Evolutionary conservation across 2,113 vertebrate genomes (phyloP).

Genomic region (Zosterops borbonicus): DNA sequence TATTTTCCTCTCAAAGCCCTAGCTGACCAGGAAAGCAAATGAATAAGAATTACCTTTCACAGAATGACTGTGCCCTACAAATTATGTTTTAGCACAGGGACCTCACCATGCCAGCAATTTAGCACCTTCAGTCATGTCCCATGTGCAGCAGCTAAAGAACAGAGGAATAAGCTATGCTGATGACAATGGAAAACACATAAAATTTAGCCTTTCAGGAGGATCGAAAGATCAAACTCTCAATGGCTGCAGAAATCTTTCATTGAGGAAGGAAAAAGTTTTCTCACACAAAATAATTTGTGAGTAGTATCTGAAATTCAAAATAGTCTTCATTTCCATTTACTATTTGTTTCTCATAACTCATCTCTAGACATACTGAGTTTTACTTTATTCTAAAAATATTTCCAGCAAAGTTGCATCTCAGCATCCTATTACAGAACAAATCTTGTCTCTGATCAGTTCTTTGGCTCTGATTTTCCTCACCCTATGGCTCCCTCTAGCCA

Average conservation of each 20-base stretch:
- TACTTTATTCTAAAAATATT: not conserved
- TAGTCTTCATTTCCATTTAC: not conserved
- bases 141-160: not conserved
- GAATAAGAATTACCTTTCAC: not conserved
- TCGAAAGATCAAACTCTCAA: not conserved
- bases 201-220: not conserved
- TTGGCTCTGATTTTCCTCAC: not conserved
- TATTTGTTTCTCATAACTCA: not conserved
- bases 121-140: not conserved
- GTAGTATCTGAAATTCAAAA: not conserved
- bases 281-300: not conserved
- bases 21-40: not conserved
- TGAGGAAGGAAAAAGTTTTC: not conserved
- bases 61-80: not conserved
- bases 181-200: not conserved
- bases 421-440: not conserved
- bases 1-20: not conserved
- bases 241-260: not conserved
- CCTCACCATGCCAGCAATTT: not conserved
- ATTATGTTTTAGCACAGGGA: not conserved
- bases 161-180: not conserved
- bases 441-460: not conserved
- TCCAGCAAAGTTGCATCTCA: not conserved
- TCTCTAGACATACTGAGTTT: not conserved
- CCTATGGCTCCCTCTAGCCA: not conserved